Percentiles rank a stretch among this genome's conserved stretches.
phyloP scores from a whole-genome alignment of 35 echinoderm and acorn worm species.

The Apostichopus japonicus region DNA sequence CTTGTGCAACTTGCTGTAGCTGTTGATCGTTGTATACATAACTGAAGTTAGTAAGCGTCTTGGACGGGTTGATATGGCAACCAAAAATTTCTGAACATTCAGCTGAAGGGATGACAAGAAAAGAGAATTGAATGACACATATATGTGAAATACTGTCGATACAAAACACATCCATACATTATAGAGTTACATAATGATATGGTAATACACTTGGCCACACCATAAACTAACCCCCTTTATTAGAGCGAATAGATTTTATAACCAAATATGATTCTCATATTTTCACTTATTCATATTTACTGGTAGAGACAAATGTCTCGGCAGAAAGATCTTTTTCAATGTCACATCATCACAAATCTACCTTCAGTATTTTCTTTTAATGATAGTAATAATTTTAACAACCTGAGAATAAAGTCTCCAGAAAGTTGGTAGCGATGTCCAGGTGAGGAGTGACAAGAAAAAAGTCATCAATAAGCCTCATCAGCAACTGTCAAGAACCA shows the following conservation, averaged over 20 bases:
- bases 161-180: no score
- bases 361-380: no score
- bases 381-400: no score
- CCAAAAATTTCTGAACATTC: conserved; percentile 67
- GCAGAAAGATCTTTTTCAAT: no score
- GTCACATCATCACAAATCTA: no score
- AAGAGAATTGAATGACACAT: not conserved
- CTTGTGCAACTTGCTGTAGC: not conserved
- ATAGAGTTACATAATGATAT: no score
- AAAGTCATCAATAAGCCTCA: conserved; percentile 89
- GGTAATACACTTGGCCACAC: no score
- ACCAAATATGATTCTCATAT: not conserved
- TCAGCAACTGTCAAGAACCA: conserved; percentile 66
- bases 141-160: no score
- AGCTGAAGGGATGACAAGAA: not conserved
- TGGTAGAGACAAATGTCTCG: no score
- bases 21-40: not conserved
- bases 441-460: conserved; percentile 78
- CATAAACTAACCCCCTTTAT: no score
- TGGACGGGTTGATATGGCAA: conserved; percentile 66
- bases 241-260: not conserved
- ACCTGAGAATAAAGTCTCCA: conserved; percentile 73
- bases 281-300: no score
- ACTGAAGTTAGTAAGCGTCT: conserved; percentile 84
- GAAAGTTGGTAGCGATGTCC: conserved; percentile 72